Evolutionary conservation across 2,113 vertebrate species (phyloP), one percentile per base, ranked within the genome.

Genomic region (Heterotilapia buettikoferi): DNA sequence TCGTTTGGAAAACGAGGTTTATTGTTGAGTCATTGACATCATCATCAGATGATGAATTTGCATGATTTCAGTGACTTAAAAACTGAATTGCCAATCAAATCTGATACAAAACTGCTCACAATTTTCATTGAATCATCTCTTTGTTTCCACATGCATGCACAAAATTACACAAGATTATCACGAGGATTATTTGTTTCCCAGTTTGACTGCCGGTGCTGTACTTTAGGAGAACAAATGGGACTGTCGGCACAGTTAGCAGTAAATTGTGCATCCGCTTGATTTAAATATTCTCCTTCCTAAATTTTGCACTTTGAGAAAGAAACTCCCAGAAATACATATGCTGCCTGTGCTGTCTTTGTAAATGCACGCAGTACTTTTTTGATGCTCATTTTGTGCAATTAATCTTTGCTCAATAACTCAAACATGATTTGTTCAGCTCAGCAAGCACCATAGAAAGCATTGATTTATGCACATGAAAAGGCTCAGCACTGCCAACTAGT

Each of bases 161-260:
- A 76, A 76, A 76, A 11, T 45, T 2, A 18, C 5, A 18, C 40
- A 9, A 71, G 13, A 18, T 45, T 26, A 45, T 45, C 40, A 73
- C 1, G 2, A 19, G 0, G 4, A 19, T 19, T 31, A 50, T 31
- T 50, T 12, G 26, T 78, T 50, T 29, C 71, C 71, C 45, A 4
- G 71, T 10, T 50, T 7, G 16, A 11, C 71, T 50, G 24, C 24
- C 9, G 16, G 40, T 50, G 24, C 6, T 36, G 21, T 29, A 3
- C 9, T 36, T 63, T 2, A 9, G 71, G 6, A 29, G 71, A 29
- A 29, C 14, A 47, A 47, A 76, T 2, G 0, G 43, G 71, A 76
- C n/a, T 0, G 7, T 13, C 3, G 1, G 33, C 11, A 3, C 33
- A 0, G 31, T 66, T 38, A 38, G 10, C 61, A 66, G 33, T 66